These are phyloP conservation scores for Sweltsa coloradensis DNA, from an alignment of 1,140 invertebrate genomes.

Conservation along the genomic window DNA sequence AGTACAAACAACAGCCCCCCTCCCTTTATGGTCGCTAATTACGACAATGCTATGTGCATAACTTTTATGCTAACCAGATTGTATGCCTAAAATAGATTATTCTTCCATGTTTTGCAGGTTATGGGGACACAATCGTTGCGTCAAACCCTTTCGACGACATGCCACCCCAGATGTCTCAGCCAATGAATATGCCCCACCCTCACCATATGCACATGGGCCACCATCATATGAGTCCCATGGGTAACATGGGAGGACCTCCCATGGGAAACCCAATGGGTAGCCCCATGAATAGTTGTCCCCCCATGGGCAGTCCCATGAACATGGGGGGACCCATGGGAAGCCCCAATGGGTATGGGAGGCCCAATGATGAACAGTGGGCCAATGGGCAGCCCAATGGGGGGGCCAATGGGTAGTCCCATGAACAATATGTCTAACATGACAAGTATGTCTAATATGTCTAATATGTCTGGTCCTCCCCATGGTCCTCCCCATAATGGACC, in stretches of 20 bases:
- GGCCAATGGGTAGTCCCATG: constrained; percentile 30
- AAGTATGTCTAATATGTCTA: constrained; percentile 15
- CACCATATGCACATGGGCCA: constrained; percentile 42
- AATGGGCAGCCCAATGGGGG: constrained; percentile 36
- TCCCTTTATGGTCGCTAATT: too few relatives aligned
- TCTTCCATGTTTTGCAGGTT: constrained; percentile 42
- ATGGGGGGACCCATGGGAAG: constrained; percentile 16
- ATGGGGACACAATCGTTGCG: constrained; percentile 86
- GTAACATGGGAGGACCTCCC: constrained; percentile 27
- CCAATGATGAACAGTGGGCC: constrained; percentile 23
- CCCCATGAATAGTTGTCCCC: constrained; percentile 29
- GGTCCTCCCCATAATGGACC: constrained; percentile 24
- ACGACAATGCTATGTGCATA: too few relatives aligned
- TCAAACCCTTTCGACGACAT: constrained; percentile 94
- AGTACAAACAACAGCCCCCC: too few relatives aligned
- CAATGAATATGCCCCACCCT: constrained; percentile 25
- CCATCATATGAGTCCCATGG: constrained; percentile 33
- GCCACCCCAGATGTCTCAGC: constrained; percentile 44
- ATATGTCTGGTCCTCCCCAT: constrained; percentile 5
- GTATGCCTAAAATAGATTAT: too few relatives aligned
- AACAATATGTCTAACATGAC: constrained; percentile 14
- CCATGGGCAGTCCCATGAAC: constrained; percentile 24
- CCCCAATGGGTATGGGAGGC: constrained; percentile 24
- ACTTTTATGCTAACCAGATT: too few relatives aligned
- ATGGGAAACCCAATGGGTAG: constrained; percentile 49